These are phyloP conservation scores for Synanthedon tipuliformis DNA, from an alignment of 2,888 invertebrate genomes.

Conservation along the genomic window DNA sequence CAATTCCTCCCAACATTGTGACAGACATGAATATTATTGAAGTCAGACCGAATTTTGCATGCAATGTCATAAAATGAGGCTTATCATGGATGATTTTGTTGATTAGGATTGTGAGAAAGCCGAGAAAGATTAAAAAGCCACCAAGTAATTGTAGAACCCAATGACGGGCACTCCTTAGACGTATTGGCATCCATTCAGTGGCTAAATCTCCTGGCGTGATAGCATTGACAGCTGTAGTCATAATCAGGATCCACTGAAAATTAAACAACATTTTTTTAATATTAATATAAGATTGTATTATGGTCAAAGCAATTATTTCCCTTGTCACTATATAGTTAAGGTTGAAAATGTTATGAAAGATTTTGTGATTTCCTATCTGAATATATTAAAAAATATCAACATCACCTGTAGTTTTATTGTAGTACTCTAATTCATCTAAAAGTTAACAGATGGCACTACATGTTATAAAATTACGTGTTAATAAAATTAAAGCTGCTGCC, in stretches of 20 bases:
- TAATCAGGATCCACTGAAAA: slow-evolving; percentile 57
- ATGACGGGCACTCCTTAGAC: slow-evolving; percentile 57
- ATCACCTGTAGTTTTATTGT: no score
- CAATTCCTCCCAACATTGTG: slow-evolving; percentile 55
- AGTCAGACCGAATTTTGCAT: slow-evolving; percentile 56
- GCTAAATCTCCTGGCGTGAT: slow-evolving; percentile 60
- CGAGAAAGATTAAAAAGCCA: slow-evolving; percentile 32
- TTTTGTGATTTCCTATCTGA: no score
- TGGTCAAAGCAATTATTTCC: no score
- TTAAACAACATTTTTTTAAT: neutral
- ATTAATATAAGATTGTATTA: neutral
- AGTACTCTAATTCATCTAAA: no score
- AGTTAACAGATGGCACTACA: no score
- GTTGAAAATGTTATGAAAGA: no score
- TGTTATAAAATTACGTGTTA: no score
- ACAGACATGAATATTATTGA: slow-evolving; percentile 46
- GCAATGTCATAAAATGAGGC: slow-evolving; percentile 45
- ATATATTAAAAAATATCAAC: no score
- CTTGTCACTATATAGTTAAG: no score
- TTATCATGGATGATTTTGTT: slow-evolving; percentile 47
- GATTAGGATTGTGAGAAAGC: slow-evolving; percentile 49
- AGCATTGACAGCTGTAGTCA: slow-evolving; percentile 61
- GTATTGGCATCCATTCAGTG: slow-evolving; percentile 66
- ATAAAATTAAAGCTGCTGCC: no score
- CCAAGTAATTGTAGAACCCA: slow-evolving; percentile 55